Percentiles rank a stretch among this genome's conserved stretches.
phyloP scores from a whole-genome alignment of 2,113 vertebrate genomes.

The Paramisgurnus dabryanus region DNA sequence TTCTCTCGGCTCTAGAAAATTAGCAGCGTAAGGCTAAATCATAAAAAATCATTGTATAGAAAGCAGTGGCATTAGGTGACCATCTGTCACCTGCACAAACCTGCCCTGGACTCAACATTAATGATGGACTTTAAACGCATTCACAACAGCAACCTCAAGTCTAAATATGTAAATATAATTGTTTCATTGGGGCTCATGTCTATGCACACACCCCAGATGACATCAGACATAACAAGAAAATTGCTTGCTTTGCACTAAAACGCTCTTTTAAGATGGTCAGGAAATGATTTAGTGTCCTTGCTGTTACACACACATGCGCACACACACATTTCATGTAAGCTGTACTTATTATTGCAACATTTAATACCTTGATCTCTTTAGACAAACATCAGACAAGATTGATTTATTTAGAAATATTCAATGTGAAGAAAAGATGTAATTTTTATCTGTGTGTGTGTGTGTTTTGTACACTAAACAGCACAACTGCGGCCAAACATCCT shows the following conservation, averaged over 20 bases:
- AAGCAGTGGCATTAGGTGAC: constrained; percentile 78
- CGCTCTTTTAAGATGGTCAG: too few species aligned
- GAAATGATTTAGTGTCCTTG: too few species aligned
- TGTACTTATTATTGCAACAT: not conserved
- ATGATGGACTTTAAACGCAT: not conserved
- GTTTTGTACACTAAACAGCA: constrained; percentile 46
- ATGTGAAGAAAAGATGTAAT: constrained; percentile 46
- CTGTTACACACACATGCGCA: too few species aligned
- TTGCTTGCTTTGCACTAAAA: too few species aligned
- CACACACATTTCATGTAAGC: too few species aligned
- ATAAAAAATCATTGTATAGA: constrained; percentile 87
- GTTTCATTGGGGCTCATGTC: too few species aligned
- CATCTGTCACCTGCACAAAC: constrained; percentile 86
- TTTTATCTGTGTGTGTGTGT: constrained; percentile 50
- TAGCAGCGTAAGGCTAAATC: constrained; percentile 79
- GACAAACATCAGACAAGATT: constrained; percentile 38
- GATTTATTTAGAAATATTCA: constrained; percentile 55
- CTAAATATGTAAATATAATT: too few species aligned
- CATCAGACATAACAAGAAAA: too few species aligned
- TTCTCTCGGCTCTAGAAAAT: constrained; percentile 82
- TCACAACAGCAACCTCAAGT: too few species aligned
- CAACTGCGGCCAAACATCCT: constrained; percentile 51
- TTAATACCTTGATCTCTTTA: constrained; percentile 40
- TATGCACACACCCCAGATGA: too few species aligned
- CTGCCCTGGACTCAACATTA: constrained; percentile 59